Evolutionary conservation across 2,888 invertebrate genomes (phyloP), one percentile per base, ranked within the genome.

Genomic region (Tetramorium bicarinatum): DNA sequence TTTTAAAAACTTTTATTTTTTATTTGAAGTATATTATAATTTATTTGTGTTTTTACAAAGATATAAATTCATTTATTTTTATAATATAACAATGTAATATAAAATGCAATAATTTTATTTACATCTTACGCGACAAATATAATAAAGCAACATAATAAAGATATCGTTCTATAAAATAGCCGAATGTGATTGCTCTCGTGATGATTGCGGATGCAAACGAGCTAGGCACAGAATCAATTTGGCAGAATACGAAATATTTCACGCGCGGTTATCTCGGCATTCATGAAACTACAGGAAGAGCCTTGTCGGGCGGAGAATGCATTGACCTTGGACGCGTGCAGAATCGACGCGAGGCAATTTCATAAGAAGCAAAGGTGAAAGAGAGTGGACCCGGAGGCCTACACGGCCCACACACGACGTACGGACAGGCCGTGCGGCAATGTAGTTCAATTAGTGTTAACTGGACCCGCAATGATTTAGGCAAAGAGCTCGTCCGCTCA

Each of bases 241-340:
- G 76, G 54, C 41, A 54, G 41, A n/a, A 29, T 41, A 54, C 41
- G 15, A 67, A 67, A 77, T 67, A 67, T 77, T 67, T 77, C 67
- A 61, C 44, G 29, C 76, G 49, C 66, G 54, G 13, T 38, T 77
- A 67, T 77, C 52, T 59, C 66, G 25, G n/a, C 66, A 41, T 66
- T 66, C 25, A 66, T 83, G 83, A 85, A 83, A 76, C 82, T 80
- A 64, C 69, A 87, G 89, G 87, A 89, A 89, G 87, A 83, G 74
- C 87, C 89, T 89, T 83, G 89, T 54, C 34, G 67, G 79, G 47
- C 56, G 72, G 86, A 82, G 88, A 89, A 89, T 84, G 89, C 89
- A 88, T 83, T 84, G 85, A 77, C 89, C 89, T 89, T 89, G 85
- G 67, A 21, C 69, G 44, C 79, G 54, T 54, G 75, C 82, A 82